Conservation (phyloP, 2,113 vertebrate genomes). For the Catharus bicknelli region DNA sequence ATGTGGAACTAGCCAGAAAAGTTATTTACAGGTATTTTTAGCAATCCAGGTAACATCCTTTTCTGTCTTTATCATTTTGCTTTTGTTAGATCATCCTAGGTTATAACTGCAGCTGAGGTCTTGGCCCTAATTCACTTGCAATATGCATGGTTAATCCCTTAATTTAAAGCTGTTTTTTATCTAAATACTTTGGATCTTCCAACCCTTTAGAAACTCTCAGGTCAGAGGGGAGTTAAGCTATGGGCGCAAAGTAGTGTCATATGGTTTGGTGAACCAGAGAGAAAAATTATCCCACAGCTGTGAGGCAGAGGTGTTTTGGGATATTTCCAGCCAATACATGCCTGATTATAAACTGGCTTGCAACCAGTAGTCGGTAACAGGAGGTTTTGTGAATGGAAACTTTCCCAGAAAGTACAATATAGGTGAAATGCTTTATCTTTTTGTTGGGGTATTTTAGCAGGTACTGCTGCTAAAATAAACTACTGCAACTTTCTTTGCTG, state of each 20-base stretch:
- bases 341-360: neutral
- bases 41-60: neutral
- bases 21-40: slow-evolving; percentile 84
- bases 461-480: neutral
- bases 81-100: neutral
- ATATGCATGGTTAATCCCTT: neutral
- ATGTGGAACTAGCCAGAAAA: slow-evolving; percentile 80
- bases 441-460: neutral
- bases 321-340: neutral
- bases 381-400: neutral
- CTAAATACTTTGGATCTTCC: neutral
- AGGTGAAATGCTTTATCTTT: neutral
- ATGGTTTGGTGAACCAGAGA: neutral
- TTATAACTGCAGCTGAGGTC: neutral
- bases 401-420: neutral
- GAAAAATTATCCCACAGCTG: neutral
- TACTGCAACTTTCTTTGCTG: neutral
- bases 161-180: neutral
- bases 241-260: neutral
- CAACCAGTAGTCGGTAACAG: neutral
- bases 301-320: neutral
- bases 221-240: neutral
- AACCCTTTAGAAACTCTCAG: neutral
- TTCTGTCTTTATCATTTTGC: neutral
- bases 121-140: neutral